Conservation (phyloP, 2,113 vertebrate genomes). For the Conger conger region DNA sequence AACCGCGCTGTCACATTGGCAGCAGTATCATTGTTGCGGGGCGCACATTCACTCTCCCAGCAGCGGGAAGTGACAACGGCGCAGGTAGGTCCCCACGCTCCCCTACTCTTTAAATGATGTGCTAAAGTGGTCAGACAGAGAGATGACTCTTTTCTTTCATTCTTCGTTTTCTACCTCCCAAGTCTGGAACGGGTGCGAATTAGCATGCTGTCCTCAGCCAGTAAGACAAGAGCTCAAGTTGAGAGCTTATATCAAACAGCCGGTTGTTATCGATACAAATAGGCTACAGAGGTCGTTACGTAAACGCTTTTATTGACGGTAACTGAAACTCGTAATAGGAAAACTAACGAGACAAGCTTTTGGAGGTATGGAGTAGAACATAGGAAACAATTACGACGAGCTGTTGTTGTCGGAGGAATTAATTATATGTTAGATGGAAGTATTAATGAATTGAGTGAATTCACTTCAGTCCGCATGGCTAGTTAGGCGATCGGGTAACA, state of each 20-base stretch:
- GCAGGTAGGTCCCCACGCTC: conserved; percentile 55
- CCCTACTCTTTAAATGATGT: not conserved
- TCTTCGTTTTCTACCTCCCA: conserved; percentile 13
- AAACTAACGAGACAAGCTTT: conserved; percentile 43
- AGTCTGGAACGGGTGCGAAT: not conserved
- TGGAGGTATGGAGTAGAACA: not conserved
- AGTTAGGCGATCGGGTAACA: not conserved
- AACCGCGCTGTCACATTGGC: conserved; percentile 49
- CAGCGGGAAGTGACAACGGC: not conserved
- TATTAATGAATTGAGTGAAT: conserved; percentile 17
- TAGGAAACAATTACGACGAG: conserved; percentile 8
- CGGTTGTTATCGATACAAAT: not conserved
- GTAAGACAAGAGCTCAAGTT: conserved; percentile 25
- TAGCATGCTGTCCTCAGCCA: not conserved
- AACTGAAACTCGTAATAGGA: conserved; percentile 34
- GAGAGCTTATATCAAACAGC: conserved; percentile 1
- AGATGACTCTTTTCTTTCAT: not conserved
- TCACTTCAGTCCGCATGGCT: conserved; percentile 14
- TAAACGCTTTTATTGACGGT: conserved; percentile 25
- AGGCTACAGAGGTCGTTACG: conserved; percentile 33
- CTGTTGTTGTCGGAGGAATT: conserved; percentile 19
- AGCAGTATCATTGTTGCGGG: conserved; percentile 35
- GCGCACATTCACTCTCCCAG: conserved; percentile 41
- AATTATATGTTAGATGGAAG: conserved; percentile 26
- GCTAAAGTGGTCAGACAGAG: not conserved